Base-by-base conservation (phyloP, 2,797 vertebrate genomes). In the Petrocephalus schoutedeni region DNA sequence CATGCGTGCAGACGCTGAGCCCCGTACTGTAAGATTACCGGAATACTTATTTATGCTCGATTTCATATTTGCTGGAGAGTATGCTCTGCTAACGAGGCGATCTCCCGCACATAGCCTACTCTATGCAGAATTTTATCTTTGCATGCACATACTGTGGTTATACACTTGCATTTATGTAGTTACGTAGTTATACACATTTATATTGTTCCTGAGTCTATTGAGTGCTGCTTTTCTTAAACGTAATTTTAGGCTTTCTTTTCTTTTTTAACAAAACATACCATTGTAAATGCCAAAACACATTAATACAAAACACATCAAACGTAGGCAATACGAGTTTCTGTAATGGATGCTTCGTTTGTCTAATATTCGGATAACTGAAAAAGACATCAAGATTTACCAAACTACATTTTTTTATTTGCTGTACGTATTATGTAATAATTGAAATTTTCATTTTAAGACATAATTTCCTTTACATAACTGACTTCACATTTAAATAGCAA, bases 21-120 rank as follows among this genome's bases (percentile, higher is more conserved):
- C 67, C 82, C 88, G 88, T 90, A 88, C 90, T 89, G 88, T 90
- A 64, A 91, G 87, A 88, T 91, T 45, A 9, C 14, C 41, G 7
- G 36, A 77, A 2, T 41, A 19, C 36, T 77, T 16, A 77, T 77
- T 77, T 41, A 49, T 77, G 74, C 41, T 77, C 19, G 14, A n/a
- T 77, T 77, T 49, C 16, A 77, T 49, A 49, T 77, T 77, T 77
- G 36, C 36, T 4, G 36, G 36, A 41, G 36, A 77, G 16, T 23
- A 7, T 45, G 5, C 5, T 77, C 2, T 49, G 36, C 41, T 49
- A 77, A 41, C 41, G 16, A 41, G 74, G 74, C n/a, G 14, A 77
- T 77, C 32, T 77, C 32, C 71, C 36, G 16, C 71, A 77, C 36
- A n/a, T 49, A 56, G 45, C 2, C 45, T 56, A 77, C 41, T 49